Percentiles rank a stretch among this genome's conserved stretches.
These are phyloP conservation scores for Aleadryas rufinucha DNA, from an alignment of 2,113 vertebrate species.

Conservation along the genomic window DNA sequence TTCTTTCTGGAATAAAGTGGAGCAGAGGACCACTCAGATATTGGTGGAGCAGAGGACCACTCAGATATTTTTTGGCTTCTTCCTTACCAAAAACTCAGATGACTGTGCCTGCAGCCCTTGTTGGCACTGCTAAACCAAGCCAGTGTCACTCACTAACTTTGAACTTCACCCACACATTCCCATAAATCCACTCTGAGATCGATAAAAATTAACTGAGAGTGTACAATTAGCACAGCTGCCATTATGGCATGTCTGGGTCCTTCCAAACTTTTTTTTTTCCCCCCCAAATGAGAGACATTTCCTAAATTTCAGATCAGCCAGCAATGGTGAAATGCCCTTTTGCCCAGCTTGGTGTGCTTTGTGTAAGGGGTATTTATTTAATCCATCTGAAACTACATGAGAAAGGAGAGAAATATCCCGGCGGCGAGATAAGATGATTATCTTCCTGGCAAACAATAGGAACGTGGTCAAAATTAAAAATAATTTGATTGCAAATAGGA, in stretches of 20 bases:
- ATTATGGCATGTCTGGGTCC: background rate
- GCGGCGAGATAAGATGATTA: constrained; percentile 59
- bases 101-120: background rate
- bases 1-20: no score
- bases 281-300: background rate
- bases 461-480: constrained; percentile 62
- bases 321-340: constrained; percentile 28
- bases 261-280: background rate
- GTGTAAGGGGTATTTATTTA: constrained; percentile 45
- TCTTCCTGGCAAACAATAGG: constrained; percentile 66
- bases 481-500: constrained; percentile 70
- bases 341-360: constrained; percentile 32
- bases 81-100: background rate
- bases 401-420: constrained; percentile 56
- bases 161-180: background rate
- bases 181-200: background rate
- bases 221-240: background rate
- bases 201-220: background rate
- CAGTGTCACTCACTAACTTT: background rate
- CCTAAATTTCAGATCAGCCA: constrained; percentile 25
- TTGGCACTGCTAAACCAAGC: background rate
- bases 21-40: background rate
- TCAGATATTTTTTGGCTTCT: background rate
- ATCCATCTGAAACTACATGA: constrained; percentile 55
- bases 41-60: background rate